phyloP scores from a whole-genome alignment of 2,797 vertebrate genomes.

The Alectoris magna region DNA sequence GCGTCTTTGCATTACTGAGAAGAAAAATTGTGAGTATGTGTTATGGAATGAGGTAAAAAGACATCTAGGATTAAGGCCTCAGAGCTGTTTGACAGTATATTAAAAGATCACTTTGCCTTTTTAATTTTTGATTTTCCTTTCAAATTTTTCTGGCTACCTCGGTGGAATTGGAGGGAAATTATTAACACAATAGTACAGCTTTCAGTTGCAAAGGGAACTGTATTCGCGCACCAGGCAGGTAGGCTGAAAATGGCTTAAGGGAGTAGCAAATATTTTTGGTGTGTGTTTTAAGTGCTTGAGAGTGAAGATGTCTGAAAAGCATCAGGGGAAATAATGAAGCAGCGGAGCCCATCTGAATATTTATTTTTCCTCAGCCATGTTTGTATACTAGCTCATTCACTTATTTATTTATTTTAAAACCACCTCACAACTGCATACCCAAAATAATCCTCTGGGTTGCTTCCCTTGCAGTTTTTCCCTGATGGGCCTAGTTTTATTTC shows the following conservation, averaged over 20 bases:
- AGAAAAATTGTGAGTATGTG: constrained; percentile 31
- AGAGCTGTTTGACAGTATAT: constrained; percentile 29
- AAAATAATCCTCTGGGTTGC: constrained; percentile 18
- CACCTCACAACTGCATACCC: background rate
- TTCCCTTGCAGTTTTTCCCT: background rate
- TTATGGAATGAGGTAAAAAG: constrained; percentile 14
- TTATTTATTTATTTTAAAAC: constrained; percentile 14
- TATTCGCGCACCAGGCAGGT: constrained; percentile 48
- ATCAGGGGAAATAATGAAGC: constrained; percentile 40
- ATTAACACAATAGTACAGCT: constrained; percentile 46
- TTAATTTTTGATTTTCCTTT: constrained; percentile 67
- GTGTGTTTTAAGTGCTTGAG: constrained; percentile 59
- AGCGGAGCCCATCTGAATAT: constrained; percentile 24
- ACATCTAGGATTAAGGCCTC: constrained; percentile 39
- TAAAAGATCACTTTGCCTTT: constrained; percentile 52
- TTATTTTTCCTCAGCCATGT: constrained; percentile 56
- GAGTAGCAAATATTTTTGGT: constrained; percentile 66
- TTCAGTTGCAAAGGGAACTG: constrained; percentile 20
- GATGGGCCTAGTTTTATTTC: background rate
- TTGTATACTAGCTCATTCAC: constrained; percentile 20
- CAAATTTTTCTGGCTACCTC: constrained; percentile 52
- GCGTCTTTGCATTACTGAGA: constrained; percentile 16
- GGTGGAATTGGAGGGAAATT: constrained; percentile 36
- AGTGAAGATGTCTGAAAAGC: constrained; percentile 49
- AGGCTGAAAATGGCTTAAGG: constrained; percentile 67